phyloP scores from a whole-genome alignment of 2,888 invertebrate genomes.

The Drosophila demipolita region DNA sequence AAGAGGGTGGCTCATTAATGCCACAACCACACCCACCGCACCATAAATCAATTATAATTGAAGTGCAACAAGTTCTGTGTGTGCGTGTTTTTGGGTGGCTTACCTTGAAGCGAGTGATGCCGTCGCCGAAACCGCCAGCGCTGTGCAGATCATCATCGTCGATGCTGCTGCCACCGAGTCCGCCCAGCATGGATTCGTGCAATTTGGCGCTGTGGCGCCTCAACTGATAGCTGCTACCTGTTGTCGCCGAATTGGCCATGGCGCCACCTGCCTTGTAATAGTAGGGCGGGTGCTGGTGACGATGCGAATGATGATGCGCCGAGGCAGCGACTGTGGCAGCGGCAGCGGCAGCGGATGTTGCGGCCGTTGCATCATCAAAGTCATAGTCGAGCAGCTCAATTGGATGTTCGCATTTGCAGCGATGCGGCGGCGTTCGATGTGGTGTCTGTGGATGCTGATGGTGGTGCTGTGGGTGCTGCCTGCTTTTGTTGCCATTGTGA shows the following conservation, averaged over 20 bases:
- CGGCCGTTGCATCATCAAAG: constrained; percentile 61
- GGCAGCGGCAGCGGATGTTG: constrained; percentile 27
- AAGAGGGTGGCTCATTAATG: constrained; percentile 40
- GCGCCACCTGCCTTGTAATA: constrained; percentile 60
- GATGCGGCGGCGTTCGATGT: constrained; percentile 69
- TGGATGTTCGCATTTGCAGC: constrained; percentile 75
- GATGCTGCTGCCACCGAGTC: constrained; percentile 61
- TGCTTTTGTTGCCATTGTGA: constrained; percentile 65
- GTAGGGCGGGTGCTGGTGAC: constrained; percentile 72
- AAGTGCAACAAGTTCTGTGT: constrained; percentile 29
- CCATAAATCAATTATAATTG: constrained; percentile 50
- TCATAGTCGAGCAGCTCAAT: constrained; percentile 71
- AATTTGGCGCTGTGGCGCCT: constrained; percentile 66
- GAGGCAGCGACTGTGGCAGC: constrained; percentile 32
- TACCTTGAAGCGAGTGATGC: constrained; percentile 70
- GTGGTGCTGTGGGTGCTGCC: constrained; percentile 57
- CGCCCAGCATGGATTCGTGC: constrained; percentile 69
- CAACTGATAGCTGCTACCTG: constrained; percentile 47
- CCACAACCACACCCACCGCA: constrained; percentile 28
- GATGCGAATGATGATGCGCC: constrained; percentile 43
- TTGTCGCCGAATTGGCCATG: constrained; percentile 14
- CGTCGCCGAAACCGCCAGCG: constrained; percentile 65
- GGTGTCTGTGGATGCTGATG: constrained; percentile 57
- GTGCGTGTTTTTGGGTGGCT: constrained; percentile 34
- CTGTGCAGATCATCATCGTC: constrained; percentile 69